Base-by-base conservation (phyloP, 92 coral and sea anemone species). In the Isaurus tuberculatus region DNA sequence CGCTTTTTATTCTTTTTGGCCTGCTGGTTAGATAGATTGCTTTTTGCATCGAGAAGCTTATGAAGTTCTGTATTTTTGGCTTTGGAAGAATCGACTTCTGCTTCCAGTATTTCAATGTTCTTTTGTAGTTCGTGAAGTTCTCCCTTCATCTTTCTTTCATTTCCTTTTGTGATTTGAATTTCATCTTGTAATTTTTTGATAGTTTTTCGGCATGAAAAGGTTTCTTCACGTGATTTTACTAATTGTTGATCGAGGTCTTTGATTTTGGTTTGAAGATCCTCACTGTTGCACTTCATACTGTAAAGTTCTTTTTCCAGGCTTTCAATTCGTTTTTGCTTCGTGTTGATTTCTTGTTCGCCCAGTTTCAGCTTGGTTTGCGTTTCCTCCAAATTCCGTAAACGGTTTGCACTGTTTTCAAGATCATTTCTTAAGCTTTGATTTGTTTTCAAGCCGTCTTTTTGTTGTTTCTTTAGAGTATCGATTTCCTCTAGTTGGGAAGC, bases 151-250 rank as follows among this genome's bases (percentile, higher is more conserved):
- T 13, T 36, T 58, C 32, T 33, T 36, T 77, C 82, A 55, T 9
- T 36, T 33, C 58, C 82, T 72, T 82, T 86, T 25, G 70, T 26
- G 30, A 32, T 84, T 71, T 93, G 91, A 4, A 91, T 61, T 51
- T 93, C 94, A 27, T 80, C 80, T 10, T 80, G 83, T 25, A 91
- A 71, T 66, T 81, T 90, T 46, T 77, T 66, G 83, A 88, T 89
- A 51, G 89, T 91, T 43, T 92, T 72, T 33, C 86, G 86, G 53
- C 91, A 40, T 34, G 81, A 73, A 23, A 27, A 8, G 16, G 31
- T 84, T 88, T 84, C 88, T 48, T 88, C 61, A 49, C 43, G 64
- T 11, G 33, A 28, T 60, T 40, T 37, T 49, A 32, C 49, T 61
- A 73, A 16, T 48, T 73, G 40, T 13, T 64, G 9, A 48, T 37